These are phyloP conservation scores for Bettongia penicillata DNA, from an alignment of 2,113 vertebrate species.

Conservation along the genomic window DNA sequence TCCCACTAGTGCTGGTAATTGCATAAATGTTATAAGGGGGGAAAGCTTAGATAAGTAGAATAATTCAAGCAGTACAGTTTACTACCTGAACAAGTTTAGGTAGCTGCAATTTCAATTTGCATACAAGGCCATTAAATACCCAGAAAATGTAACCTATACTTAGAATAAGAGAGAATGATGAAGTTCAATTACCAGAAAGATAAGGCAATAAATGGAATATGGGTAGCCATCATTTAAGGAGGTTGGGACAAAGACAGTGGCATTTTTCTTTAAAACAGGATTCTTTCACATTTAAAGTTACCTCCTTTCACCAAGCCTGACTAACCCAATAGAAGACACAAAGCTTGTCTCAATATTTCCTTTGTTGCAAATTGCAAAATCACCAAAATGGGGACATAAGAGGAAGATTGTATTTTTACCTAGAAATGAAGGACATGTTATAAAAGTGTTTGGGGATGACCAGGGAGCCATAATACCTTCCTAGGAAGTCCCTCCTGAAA, in stretches of 20 bases:
- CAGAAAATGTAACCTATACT: conserved; percentile 57
- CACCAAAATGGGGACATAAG: conserved; percentile 64
- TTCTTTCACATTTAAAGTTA: conserved; percentile 60
- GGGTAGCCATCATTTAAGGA: conserved; percentile 48
- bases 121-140: conserved; percentile 71
- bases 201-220: conserved; percentile 53
- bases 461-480: conserved; percentile 70
- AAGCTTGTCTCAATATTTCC: background rate
- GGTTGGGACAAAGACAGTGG: conserved; percentile 34
- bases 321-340: conserved; percentile 12
- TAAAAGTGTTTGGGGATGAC: conserved; percentile 53
- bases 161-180: conserved; percentile 56
- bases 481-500: conserved; percentile 82
- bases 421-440: conserved; percentile 70
- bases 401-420: conserved; percentile 58
- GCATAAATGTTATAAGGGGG: conserved; percentile 64
- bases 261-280: conserved; percentile 46
- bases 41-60: conserved; percentile 66
- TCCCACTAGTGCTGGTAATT: conserved; percentile 75
- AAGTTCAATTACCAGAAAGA: conserved; percentile 44
- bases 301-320: conserved; percentile 40
- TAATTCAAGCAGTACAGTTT: conserved; percentile 53
- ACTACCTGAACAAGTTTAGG: conserved; percentile 77
- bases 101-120: conserved; percentile 74
- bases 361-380: conserved; percentile 47